Evolutionary conservation across 2,113 vertebrate genomes (phyloP).

Genomic region (Steatornis caripensis): DNA sequence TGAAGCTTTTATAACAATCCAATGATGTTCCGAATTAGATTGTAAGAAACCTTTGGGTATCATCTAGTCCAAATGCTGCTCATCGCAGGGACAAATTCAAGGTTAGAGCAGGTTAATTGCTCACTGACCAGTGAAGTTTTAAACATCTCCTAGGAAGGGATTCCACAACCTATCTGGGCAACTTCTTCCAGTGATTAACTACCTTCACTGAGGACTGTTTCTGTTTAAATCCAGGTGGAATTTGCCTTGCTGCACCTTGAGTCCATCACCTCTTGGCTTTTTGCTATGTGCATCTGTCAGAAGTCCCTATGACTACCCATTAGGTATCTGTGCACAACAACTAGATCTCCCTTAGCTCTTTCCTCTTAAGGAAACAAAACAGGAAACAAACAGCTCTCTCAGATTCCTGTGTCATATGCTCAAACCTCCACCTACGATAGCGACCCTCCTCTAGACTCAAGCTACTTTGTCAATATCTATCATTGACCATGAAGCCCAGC

Average conservation of each 20-base stretch:
- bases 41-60: not conserved
- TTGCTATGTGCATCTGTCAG: fast-evolving
- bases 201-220: not conserved
- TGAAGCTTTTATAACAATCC: not conserved
- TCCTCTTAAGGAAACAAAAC: not conserved
- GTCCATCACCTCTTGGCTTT: not conserved
- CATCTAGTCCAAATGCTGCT: not conserved
- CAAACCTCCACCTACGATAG: fast-evolving
- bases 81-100: not conserved
- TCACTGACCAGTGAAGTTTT: not conserved
- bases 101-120: not conserved
- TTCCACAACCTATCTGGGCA: not conserved
- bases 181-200: not conserved
- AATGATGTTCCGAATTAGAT: too few relatives aligned
- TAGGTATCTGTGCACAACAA: not conserved
- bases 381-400: too few relatives aligned
- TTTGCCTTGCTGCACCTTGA: not conserved
- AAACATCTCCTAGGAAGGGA: not conserved
- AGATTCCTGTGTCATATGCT: not conserved
- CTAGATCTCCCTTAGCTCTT: not conserved
- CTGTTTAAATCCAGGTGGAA: not conserved
- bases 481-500: not conserved
- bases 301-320: not conserved
- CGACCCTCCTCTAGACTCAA: not conserved
- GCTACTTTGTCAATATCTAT: not conserved